Conservation (phyloP, 2,797 vertebrate species). For the Chelon auratus region DNA sequence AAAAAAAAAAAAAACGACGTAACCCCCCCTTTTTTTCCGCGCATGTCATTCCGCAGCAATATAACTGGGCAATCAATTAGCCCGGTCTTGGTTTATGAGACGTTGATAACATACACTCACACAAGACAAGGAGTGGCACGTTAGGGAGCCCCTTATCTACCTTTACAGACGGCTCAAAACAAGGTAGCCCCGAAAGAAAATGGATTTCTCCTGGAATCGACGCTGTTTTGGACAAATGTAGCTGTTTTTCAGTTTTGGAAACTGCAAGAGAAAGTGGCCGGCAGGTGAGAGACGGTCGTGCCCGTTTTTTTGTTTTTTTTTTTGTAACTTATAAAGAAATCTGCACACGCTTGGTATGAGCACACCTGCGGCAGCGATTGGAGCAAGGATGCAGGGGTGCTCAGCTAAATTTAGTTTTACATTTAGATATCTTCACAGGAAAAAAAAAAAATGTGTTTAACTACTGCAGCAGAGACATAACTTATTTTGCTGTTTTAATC, state of each 20-base stretch:
- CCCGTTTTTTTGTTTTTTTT: neutral
- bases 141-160: constrained; percentile 43
- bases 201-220: neutral
- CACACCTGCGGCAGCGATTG: neutral
- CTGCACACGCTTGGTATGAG: neutral
- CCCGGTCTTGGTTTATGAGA: constrained; percentile 63
- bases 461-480: no score
- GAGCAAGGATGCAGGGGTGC: neutral
- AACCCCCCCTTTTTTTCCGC: constrained; percentile 9
- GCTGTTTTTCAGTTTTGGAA: neutral
- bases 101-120: constrained; percentile 60
- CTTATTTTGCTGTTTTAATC: no score
- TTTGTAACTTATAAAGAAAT: constrained; percentile 18
- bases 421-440: neutral
- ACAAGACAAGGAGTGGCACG: constrained; percentile 47
- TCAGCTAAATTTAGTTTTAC: neutral
- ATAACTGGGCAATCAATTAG: constrained; percentile 63
- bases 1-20: constrained; percentile 23
- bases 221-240: neutral
- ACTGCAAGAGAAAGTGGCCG: constrained; percentile 7
- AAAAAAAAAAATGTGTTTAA: neutral
- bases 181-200: constrained; percentile 32
- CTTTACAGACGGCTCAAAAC: constrained; percentile 37
- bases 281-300: constrained; percentile 36
- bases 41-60: constrained; percentile 43